Percentiles rank a stretch among this genome's conserved stretches.
phyloP scores from a whole-genome alignment of 2,797 vertebrate genomes.

The Chelon labrosus region DNA sequence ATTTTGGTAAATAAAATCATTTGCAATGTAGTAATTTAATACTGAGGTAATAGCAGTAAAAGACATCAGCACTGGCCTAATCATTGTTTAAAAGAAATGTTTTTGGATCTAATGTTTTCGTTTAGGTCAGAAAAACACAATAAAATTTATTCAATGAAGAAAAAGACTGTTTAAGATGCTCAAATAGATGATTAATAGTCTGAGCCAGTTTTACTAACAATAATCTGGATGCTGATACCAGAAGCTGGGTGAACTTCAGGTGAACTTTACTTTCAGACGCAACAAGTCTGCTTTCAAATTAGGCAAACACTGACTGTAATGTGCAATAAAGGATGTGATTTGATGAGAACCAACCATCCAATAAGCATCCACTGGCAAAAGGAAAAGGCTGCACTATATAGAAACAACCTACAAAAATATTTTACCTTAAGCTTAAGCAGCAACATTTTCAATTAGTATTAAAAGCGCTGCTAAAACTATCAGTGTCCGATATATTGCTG shows the following conservation, averaged over 20 bases:
- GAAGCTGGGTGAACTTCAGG: conserved; percentile 17
- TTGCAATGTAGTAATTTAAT: background rate
- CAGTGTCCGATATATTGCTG: background rate
- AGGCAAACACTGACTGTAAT: background rate
- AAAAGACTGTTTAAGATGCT: background rate
- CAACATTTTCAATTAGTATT: too few relatives aligned
- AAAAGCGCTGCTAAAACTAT: background rate
- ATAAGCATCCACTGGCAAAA: background rate
- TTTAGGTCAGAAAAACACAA: background rate
- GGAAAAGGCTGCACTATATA: background rate
- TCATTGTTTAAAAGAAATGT: too few relatives aligned
- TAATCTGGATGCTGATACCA: background rate
- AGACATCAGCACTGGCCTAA: too few relatives aligned
- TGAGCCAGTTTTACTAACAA: conserved; percentile 2
- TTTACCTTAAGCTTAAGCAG: background rate
- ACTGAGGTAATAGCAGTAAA: background rate
- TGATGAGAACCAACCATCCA: background rate
- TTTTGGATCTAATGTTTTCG: too few relatives aligned
- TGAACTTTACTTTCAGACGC: conserved; percentile 9
- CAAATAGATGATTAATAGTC: background rate
- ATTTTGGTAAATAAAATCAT: background rate
- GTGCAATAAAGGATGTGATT: background rate
- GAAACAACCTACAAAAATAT: background rate
- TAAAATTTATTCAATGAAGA: background rate
- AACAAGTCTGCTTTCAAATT: conserved; percentile 2